Evolutionary conservation across 2,113 vertebrate genomes (phyloP).

Genomic region (Syngnathus scovelli): DNA sequence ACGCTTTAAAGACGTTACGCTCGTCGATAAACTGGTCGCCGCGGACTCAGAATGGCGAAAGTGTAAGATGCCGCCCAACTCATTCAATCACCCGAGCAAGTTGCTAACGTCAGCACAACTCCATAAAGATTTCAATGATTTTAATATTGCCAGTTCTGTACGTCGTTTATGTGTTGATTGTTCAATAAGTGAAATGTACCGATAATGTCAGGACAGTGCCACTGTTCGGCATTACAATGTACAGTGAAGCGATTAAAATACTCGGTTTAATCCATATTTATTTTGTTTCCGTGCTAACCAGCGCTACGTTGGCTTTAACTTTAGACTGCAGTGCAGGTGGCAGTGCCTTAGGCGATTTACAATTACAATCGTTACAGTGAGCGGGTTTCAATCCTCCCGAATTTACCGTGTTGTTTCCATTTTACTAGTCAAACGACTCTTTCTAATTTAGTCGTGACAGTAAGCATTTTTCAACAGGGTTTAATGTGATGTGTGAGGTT

Average conservation of each 20-base stretch:
- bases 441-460: background rate
- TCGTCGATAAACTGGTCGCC: conserved; percentile 85
- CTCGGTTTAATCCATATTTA: background rate
- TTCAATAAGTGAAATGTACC: background rate
- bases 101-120: conserved; percentile 29
- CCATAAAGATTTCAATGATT: background rate
- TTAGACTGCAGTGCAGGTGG: background rate
- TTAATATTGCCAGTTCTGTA: background rate
- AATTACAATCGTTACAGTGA: too few relatives aligned
- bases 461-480: background rate
- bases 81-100: conserved; percentile 7
- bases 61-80: conserved; percentile 70
- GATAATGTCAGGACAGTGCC: background rate
- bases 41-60: conserved; percentile 88
- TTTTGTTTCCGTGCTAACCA: background rate
- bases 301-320: background rate
- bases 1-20: conserved; percentile 86
- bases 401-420: background rate
- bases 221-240: background rate
- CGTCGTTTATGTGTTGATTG: background rate
- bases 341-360: background rate
- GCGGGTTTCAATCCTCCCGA: background rate
- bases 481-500: background rate
- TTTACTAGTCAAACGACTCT: background rate
- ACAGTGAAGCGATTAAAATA: background rate